These are phyloP conservation scores for Harpegnathos saltator DNA, from an alignment of 1,140 invertebrate genomes.

Conservation along the genomic window DNA sequence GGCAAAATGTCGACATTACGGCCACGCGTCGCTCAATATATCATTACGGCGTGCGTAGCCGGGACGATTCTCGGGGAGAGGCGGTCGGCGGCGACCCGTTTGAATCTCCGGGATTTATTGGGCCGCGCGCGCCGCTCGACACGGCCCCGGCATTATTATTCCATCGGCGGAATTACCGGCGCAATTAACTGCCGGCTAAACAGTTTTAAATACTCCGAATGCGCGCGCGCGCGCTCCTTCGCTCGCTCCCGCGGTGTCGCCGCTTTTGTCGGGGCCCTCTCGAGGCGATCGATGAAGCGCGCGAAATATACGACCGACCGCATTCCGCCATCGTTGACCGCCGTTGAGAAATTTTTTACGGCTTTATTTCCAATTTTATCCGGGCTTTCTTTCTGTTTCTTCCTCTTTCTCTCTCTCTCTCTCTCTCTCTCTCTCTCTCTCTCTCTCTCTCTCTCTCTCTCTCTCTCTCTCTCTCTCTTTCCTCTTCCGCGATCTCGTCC, in stretches of 20 bases:
- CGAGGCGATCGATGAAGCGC: constrained; percentile 57
- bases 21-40: constrained; percentile 54
- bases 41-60: constrained; percentile 36
- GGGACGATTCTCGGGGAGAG: background rate
- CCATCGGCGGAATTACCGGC: constrained; percentile 63
- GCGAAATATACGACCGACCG: constrained; percentile 24
- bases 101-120: constrained; percentile 52
- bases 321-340: constrained; percentile 23
- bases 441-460: background rate
- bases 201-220: constrained; percentile 62
- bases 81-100: background rate
- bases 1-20: constrained; percentile 58
- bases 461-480: background rate
- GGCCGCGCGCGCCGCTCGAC: background rate
- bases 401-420: background rate
- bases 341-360: constrained; percentile 58
- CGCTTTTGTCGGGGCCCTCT: constrained; percentile 39
- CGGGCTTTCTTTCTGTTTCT: background rate
- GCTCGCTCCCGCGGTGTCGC: constrained; percentile 34
- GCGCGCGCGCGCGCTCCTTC: too few relatives aligned
- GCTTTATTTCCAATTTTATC: constrained; percentile 56
- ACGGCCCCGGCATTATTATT: constrained; percentile 58
- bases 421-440: background rate
- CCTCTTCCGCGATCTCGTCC: too few relatives aligned
- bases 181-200: constrained; percentile 64